Percentiles rank a stretch among this genome's conserved stretches.
Conservation (phyloP, 2,888 invertebrate species). For the Balanococcus diminutus region DNA sequence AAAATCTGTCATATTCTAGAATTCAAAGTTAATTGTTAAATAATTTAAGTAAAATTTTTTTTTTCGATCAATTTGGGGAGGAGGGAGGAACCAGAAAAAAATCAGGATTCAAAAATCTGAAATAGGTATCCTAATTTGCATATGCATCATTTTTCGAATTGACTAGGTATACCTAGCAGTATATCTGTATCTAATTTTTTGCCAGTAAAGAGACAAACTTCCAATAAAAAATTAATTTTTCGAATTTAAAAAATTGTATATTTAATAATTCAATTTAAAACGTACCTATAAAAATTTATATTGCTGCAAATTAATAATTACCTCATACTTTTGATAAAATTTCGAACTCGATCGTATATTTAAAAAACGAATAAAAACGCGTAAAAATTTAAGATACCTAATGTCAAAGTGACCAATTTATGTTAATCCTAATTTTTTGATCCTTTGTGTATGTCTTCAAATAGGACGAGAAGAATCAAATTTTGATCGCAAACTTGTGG, state of each 20-base stretch:
- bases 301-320: too few species aligned
- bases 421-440: slow-evolving; percentile 1
- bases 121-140: too few species aligned
- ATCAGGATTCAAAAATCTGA: too few species aligned
- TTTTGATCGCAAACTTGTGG: slow-evolving; percentile 94
- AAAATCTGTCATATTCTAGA: too few species aligned
- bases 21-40: too few species aligned
- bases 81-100: too few species aligned
- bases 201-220: too few species aligned
- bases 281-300: not conserved
- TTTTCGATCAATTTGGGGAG: too few species aligned
- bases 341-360: not conserved
- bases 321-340: not conserved
- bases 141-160: too few species aligned
- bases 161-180: too few species aligned
- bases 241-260: not conserved
- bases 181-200: too few species aligned
- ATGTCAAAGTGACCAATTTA: slow-evolving; percentile 11
- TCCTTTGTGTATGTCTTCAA: slow-evolving; percentile 67
- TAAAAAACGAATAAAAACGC: not conserved
- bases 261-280: not conserved
- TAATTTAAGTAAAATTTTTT: too few species aligned
- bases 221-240: not conserved
- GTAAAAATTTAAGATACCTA: slow-evolving; percentile 5
- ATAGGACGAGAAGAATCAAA: slow-evolving; percentile 95